phyloP scores from a whole-genome alignment of 2,797 vertebrate genomes.

The Crypturellus tataupa region DNA sequence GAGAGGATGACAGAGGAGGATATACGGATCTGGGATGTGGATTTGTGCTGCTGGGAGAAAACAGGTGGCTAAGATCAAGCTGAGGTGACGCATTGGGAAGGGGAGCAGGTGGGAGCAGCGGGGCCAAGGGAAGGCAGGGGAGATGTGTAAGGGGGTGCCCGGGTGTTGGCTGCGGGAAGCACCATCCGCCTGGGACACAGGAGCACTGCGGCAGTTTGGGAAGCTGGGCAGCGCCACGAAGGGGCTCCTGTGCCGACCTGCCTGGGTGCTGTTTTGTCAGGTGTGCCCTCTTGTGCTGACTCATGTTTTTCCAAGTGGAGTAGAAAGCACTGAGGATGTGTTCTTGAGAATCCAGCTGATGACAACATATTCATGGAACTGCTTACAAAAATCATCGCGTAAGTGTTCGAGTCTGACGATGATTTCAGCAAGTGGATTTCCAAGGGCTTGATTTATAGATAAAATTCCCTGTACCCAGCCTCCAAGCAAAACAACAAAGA shows the following conservation, averaged over 20 bases:
- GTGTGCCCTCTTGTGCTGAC: slow-evolving; percentile 27
- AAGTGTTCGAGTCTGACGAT: slow-evolving; percentile 58
- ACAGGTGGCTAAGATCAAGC: neutral
- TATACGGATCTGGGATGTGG: neutral
- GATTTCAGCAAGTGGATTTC: slow-evolving; percentile 68
- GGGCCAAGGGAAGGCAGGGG: neutral
- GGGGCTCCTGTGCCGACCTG: slow-evolving; percentile 44
- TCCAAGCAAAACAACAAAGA: slow-evolving; percentile 62
- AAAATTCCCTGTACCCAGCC: neutral
- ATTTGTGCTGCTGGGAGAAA: neutral
- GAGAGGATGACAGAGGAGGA: neutral
- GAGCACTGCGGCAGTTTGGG: neutral
- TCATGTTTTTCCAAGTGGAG: slow-evolving; percentile 46
- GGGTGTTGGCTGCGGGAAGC: neutral
- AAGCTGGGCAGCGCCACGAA: neutral
- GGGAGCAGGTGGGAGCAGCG: neutral
- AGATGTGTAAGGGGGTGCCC: neutral
- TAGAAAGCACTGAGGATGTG: neutral
- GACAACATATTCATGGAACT: slow-evolving; percentile 65
- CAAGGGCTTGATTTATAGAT: slow-evolving; percentile 65
- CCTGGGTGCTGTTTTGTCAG: slow-evolving; percentile 12
- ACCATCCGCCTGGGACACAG: neutral
- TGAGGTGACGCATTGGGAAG: neutral
- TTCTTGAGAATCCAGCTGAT: slow-evolving; percentile 48
- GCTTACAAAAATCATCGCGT: slow-evolving; percentile 64